phyloP scores from a whole-genome alignment of 2,888 invertebrate genomes.

The Nudaria mundana region DNA sequence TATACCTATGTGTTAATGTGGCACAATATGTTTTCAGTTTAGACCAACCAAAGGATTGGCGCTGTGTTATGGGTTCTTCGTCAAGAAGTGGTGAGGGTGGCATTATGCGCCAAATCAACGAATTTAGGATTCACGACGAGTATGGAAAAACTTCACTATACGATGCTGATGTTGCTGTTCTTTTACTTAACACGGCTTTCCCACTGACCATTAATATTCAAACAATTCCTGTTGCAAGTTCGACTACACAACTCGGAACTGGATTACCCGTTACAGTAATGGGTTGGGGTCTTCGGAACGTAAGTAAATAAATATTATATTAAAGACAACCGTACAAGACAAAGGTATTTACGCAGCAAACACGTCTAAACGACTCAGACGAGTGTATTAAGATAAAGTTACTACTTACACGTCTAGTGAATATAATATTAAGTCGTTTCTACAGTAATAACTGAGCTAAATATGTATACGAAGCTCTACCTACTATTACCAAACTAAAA shows the following conservation, averaged over 20 bases:
- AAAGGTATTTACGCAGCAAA: too few relatives aligned
- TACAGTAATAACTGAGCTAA: too few relatives aligned
- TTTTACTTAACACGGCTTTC: conserved; percentile 32
- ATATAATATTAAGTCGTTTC: too few relatives aligned
- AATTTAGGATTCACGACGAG: conserved; percentile 28
- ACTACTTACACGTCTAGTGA: too few relatives aligned
- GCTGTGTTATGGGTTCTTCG: conserved; percentile 32
- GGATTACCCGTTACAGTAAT: conserved; percentile 26
- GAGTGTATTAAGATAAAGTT: too few relatives aligned
- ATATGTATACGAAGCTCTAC: too few relatives aligned
- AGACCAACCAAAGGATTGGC: conserved; percentile 14
- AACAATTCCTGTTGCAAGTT: conserved; percentile 36
- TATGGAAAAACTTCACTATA: conserved; percentile 27
- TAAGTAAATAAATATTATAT: background rate
- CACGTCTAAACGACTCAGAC: too few relatives aligned
- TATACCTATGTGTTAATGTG: background rate
- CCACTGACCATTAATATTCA: conserved; percentile 19
- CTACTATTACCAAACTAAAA: too few relatives aligned
- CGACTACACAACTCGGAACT: conserved; percentile 33
- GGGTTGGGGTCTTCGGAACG: conserved; percentile 45
- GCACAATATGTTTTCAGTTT: background rate
- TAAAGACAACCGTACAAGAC: too few relatives aligned
- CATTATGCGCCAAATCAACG: conserved; percentile 18
- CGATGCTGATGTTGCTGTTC: conserved; percentile 45
- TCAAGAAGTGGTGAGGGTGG: conserved; percentile 35